Evolutionary conservation across 2,797 vertebrate genomes (phyloP).

Genomic region (Danio aesculapii): DNA sequence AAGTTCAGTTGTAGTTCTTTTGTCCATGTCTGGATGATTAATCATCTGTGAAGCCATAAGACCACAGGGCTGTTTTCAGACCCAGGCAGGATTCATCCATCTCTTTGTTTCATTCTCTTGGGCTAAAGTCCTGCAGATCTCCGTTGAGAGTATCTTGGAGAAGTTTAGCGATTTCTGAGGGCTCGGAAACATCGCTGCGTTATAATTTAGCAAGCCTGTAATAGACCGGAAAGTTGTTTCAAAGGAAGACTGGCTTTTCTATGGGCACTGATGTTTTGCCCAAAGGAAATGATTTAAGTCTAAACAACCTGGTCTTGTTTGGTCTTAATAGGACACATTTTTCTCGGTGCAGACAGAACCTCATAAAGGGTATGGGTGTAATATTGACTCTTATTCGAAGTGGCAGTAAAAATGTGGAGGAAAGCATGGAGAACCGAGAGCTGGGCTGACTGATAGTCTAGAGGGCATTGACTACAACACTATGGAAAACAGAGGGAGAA

Average conservation of each 20-base stretch:
- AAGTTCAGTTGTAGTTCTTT: background rate
- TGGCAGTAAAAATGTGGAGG: constrained; percentile 42
- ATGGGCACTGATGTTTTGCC: constrained; percentile 17
- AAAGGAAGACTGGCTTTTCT: background rate
- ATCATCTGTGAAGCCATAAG: background rate
- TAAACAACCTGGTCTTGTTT: constrained; percentile 36
- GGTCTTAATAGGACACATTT: constrained; percentile 46
- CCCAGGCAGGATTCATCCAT: constrained; percentile 6
- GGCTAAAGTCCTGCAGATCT: background rate
- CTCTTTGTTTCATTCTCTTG: background rate
- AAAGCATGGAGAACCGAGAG: background rate
- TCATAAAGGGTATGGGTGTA: constrained; percentile 36
- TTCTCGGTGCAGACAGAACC: constrained; percentile 21
- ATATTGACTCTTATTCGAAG: constrained; percentile 47
- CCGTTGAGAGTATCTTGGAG: background rate
- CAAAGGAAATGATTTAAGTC: constrained; percentile 42
- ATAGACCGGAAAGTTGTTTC: constrained; percentile 19
- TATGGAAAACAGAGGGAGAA: constrained; percentile 15
- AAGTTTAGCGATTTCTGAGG: constrained; percentile 1
- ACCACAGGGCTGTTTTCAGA: background rate
- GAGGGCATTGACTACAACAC: constrained; percentile 4
- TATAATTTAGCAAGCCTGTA: constrained; percentile 15
- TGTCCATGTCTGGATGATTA: constrained; percentile 24
- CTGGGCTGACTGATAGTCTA: constrained; percentile 1
- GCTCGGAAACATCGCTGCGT: constrained; percentile 11